These are phyloP conservation scores for Drosophila mulleri DNA, from an alignment of 2,888 invertebrate species.

Conservation along the genomic window DNA sequence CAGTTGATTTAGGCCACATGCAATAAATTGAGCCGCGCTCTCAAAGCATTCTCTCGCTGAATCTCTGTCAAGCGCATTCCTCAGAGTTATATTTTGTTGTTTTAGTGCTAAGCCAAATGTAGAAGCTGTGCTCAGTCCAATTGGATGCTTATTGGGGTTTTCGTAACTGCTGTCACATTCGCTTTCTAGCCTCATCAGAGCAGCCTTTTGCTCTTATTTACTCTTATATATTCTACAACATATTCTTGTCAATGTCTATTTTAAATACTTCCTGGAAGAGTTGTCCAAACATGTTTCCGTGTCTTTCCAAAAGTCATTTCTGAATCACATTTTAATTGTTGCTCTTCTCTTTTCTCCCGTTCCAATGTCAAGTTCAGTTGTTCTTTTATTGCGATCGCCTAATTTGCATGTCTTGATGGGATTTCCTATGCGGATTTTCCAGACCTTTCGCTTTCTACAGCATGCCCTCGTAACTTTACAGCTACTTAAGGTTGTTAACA, in stretches of 20 bases:
- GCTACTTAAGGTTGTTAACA: slow-evolving; percentile 37
- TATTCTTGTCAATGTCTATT: neutral
- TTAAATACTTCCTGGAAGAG: neutral
- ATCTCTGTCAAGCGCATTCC: slow-evolving; percentile 13
- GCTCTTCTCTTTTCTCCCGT: neutral
- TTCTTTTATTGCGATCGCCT: neutral
- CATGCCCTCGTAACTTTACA: slow-evolving; percentile 44
- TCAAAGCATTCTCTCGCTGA: slow-evolving; percentile 20
- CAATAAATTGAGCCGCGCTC: slow-evolving; percentile 14
- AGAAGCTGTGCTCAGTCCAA: too few species aligned
- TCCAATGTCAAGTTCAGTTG: slow-evolving; percentile 23
- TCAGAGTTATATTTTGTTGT: neutral
- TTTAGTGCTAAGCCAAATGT: too few species aligned
- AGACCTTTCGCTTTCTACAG: slow-evolving; percentile 51
- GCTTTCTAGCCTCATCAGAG: too few species aligned
- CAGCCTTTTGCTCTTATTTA: neutral
- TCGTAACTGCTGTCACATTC: neutral
- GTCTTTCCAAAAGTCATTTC: neutral
- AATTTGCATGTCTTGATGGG: slow-evolving; percentile 13
- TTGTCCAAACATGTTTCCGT: too few species aligned
- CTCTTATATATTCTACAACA: neutral
- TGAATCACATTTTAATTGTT: slow-evolving; percentile 1
- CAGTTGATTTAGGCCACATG: slow-evolving; percentile 49
- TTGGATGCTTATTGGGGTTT: neutral
- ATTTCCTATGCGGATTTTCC: slow-evolving; percentile 37